Evolutionary conservation across 2,888 invertebrate genomes (phyloP).

Genomic region (Amiota communis): DNA sequence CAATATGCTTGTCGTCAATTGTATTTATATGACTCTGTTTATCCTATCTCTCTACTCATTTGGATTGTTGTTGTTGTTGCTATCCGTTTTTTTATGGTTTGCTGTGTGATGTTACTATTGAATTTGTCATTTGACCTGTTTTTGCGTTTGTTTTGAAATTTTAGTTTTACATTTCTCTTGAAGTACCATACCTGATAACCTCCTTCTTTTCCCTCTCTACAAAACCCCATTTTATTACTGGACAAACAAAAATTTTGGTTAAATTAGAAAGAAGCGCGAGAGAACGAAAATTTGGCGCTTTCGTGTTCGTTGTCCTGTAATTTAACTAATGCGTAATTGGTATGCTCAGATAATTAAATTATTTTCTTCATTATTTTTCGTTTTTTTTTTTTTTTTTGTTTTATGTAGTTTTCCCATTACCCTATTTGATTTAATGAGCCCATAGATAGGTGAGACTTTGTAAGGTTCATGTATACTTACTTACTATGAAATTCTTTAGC

Average conservation of each 20-base stretch:
- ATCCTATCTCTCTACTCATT: slow-evolving; percentile 19
- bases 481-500: too few species aligned
- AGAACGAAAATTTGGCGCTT: background rate
- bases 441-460: too few species aligned
- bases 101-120: slow-evolving; percentile 40
- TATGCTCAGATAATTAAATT: slow-evolving; percentile 9
- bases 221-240: background rate
- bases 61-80: slow-evolving; percentile 30
- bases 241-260: slow-evolving; percentile 4
- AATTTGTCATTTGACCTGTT: slow-evolving; percentile 28
- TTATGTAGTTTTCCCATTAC: background rate
- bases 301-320: slow-evolving; percentile 41
- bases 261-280: background rate
- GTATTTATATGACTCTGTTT: slow-evolving; percentile 32
- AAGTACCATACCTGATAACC: background rate
- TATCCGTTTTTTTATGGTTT: slow-evolving; percentile 24
- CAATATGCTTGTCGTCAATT: slow-evolving; percentile 35
- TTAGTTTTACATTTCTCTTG: background rate
- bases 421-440: too few species aligned
- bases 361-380: background rate
- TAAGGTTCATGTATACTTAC: too few species aligned
- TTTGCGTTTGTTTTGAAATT: slow-evolving; percentile 1
- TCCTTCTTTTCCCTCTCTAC: background rate
- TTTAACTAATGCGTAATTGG: slow-evolving; percentile 63
- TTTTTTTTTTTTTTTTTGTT: background rate